Evolutionary conservation across 2,113 vertebrate genomes (phyloP).

Genomic region (Calonectris borealis): DNA sequence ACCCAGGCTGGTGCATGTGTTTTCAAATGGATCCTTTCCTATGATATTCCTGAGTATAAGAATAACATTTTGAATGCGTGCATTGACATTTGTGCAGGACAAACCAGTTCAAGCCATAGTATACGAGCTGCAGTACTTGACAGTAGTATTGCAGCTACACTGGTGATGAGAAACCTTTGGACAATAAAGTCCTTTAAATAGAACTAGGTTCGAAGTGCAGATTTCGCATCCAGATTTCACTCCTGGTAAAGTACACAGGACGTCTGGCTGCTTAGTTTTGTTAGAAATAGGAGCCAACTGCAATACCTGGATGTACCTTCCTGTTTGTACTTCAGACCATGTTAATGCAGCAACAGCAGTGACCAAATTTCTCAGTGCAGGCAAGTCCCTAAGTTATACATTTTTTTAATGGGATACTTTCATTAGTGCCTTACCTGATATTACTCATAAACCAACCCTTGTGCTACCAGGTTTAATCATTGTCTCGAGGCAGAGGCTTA

Average conservation of each 20-base stretch:
- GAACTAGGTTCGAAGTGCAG: not conserved
- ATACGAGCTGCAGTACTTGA: not conserved
- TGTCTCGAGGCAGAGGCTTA: slow-evolving; percentile 65
- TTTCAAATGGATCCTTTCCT: not conserved
- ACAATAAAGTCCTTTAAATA: not conserved
- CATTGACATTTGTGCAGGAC: not conserved
- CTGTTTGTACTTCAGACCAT: not conserved
- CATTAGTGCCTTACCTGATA: slow-evolving; percentile 56
- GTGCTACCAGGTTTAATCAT: slow-evolving; percentile 48
- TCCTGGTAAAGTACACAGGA: not conserved
- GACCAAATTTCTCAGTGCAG: slow-evolving; percentile 31
- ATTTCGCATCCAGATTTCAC: not conserved
- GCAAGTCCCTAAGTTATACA: slow-evolving; percentile 41
- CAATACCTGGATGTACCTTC: not conserved
- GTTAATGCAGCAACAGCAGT: slow-evolving; percentile 1
- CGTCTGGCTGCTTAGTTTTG: not conserved
- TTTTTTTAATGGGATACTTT: slow-evolving; percentile 65
- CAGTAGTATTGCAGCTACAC: not conserved
- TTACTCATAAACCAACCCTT: slow-evolving; percentile 61
- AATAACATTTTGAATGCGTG: not conserved
- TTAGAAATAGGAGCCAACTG: not conserved
- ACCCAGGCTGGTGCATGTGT: rapidly evolving
- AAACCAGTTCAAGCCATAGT: not conserved
- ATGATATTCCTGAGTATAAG: not conserved
- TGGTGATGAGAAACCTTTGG: not conserved